Percentiles rank a stretch among this genome's conserved stretches.
Conservation (phyloP, 1,140 invertebrate genomes). For the Caenorhabditis tropicalis region DNA sequence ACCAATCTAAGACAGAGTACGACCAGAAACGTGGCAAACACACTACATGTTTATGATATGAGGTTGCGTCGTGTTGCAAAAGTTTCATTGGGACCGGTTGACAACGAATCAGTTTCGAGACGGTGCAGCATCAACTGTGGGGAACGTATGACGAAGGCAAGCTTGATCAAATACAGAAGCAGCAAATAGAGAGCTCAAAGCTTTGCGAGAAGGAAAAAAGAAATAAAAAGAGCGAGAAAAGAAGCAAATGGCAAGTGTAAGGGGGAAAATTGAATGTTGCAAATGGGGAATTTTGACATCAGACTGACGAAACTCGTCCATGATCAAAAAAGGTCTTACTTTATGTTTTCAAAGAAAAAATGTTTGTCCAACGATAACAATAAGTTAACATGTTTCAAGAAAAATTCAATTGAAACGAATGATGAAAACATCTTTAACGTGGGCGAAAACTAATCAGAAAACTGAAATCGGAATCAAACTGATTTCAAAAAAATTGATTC, state of each 20-base stretch:
- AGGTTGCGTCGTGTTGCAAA: neutral
- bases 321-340: no score
- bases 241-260: neutral
- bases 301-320: neutral
- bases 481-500: no score
- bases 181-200: conserved; percentile 10
- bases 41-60: neutral
- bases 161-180: conserved; percentile 35
- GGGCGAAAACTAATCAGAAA: no score
- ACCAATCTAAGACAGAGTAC: neutral
- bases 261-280: neutral
- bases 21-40: neutral
- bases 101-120: neutral
- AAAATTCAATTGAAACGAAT: no score
- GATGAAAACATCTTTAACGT: no score
- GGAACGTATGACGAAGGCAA: neutral
- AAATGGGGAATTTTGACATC: neutral
- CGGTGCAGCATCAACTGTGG: neutral
- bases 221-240: neutral
- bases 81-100: conserved; percentile 35
- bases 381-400: no score
- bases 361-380: no score
- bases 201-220: neutral
- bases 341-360: neutral
- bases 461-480: no score